These are phyloP conservation scores for Arion vulgaris DNA, from an alignment of 1,140 invertebrate species.

Conservation along the genomic window DNA sequence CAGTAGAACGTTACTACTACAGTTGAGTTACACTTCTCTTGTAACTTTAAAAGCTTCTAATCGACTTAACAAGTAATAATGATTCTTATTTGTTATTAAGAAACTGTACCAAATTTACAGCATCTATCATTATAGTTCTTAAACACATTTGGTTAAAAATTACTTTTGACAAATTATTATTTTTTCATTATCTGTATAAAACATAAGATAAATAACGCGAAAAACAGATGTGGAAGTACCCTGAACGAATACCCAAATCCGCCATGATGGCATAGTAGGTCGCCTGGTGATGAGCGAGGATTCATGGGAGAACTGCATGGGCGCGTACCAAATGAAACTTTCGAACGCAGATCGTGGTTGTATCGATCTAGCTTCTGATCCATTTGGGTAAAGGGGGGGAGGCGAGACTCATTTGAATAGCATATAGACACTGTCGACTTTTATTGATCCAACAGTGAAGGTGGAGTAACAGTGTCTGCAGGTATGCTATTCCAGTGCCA, in stretches of 20 bases:
- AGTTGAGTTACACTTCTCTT: no score
- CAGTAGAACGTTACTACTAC: no score
- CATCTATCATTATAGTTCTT: background rate
- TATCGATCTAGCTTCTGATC: no score
- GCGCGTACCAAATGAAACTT: background rate
- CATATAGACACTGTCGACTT: no score
- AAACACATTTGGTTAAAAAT: conserved; percentile 9
- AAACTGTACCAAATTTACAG: background rate
- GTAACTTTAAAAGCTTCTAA: no score
- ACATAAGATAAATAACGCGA: background rate
- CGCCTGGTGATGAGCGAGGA: conserved; percentile 15
- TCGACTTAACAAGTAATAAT: background rate
- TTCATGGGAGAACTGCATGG: background rate
- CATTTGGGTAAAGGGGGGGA: no score
- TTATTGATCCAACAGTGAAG: no score
- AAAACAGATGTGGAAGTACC: background rate
- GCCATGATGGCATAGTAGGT: conserved; percentile 40
- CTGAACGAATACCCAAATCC: background rate
- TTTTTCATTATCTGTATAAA: background rate
- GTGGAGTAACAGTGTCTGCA: no score
- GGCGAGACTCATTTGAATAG: no score
- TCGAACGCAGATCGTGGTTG: background rate
- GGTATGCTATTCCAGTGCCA: no score
- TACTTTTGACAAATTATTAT: background rate
- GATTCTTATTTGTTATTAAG: background rate